These are phyloP conservation scores for Falco columbarius DNA, from an alignment of 2,797 vertebrate species.

Conservation along the genomic window DNA sequence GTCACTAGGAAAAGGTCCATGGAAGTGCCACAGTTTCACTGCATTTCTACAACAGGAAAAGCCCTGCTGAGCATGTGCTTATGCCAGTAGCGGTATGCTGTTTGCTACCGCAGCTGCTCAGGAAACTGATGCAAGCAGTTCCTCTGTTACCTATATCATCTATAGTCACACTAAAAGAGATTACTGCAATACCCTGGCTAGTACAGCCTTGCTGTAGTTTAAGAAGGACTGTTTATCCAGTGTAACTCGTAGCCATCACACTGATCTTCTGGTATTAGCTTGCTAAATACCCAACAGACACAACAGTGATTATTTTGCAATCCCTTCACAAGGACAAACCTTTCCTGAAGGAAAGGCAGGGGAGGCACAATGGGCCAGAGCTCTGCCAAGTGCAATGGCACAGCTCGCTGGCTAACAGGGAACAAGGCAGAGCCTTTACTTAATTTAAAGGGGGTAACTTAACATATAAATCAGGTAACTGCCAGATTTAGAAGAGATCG, in stretches of 20 bases:
- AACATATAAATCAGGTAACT: not conserved
- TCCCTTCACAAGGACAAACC: not conserved
- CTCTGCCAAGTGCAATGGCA: not conserved
- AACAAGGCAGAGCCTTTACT: not conserved
- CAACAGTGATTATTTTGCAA: not conserved
- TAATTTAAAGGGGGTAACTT: not conserved
- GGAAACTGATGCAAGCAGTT: not conserved
- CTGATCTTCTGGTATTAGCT: not conserved
- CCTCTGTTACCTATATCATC: not conserved
- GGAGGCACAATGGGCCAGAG: not conserved
- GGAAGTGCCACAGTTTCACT: not conserved
- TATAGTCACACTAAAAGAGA: not conserved
- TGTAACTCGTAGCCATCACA: fast-evolving
- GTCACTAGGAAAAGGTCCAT: not conserved
- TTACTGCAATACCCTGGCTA: not conserved
- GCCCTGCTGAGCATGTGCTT: not conserved
- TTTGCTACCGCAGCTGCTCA: not conserved
- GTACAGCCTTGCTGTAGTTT: not conserved
- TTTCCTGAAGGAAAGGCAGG: not conserved
- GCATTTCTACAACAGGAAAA: not conserved
- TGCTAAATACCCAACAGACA: not conserved
- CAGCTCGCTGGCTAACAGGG: fast-evolving
- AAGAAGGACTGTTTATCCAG: not conserved
- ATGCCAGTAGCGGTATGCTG: not conserved
- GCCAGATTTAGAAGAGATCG: not conserved